phyloP scores from a whole-genome alignment of 2,113 vertebrate genomes.

The Aythya baeri region DNA sequence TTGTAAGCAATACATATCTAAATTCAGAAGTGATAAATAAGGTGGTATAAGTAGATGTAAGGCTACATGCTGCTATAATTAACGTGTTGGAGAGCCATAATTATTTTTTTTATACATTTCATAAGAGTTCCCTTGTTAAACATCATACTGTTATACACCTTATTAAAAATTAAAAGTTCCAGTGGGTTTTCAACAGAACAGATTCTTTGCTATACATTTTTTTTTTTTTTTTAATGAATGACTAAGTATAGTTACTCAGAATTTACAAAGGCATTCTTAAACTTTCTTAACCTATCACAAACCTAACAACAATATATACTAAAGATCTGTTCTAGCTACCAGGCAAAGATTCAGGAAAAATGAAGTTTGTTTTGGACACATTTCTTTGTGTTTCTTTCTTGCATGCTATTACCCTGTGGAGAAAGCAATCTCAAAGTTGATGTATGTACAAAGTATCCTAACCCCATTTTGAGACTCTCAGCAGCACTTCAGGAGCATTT shows the following conservation, averaged over 20 bases:
- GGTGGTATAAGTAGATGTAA: not conserved
- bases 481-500: not conserved
- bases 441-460: not conserved
- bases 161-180: conserved; percentile 28
- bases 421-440: not conserved
- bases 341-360: not conserved
- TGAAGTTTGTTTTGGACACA: not conserved
- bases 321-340: not conserved
- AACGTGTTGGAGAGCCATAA: not conserved
- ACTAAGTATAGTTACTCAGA: conserved; percentile 4
- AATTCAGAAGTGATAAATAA: not conserved
- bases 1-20: not conserved
- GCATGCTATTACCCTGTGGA: not conserved
- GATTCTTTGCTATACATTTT: not conserved
- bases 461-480: not conserved
- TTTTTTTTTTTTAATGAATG: not conserved
- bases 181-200: not conserved
- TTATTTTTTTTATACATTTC: not conserved
- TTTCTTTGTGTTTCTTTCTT: not conserved
- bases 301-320: not conserved
- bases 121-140: not conserved
- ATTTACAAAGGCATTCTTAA: not conserved
- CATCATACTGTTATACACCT: not conserved
- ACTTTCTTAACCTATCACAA: conserved; percentile 1
- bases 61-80: not conserved